Conservation (phyloP, 92 coral and sea anemone genomes). For the Porites cylindrica region DNA sequence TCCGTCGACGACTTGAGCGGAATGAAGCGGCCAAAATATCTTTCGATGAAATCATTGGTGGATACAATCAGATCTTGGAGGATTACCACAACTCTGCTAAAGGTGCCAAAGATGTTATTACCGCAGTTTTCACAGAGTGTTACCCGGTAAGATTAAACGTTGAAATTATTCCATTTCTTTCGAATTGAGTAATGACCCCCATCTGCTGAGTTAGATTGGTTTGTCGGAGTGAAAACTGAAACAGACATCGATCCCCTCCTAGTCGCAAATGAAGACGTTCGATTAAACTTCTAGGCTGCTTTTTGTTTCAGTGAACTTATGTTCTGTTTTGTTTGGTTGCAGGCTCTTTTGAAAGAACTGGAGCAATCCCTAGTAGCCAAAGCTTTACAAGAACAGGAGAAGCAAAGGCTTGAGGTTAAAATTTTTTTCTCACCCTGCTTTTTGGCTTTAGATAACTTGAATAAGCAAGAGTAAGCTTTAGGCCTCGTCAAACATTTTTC, state of each 20-base stretch:
- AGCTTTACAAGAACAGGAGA: conserved; percentile 53
- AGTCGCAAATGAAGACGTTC: too few relatives aligned
- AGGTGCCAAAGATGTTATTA: conserved; percentile 61
- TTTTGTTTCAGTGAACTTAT: background rate
- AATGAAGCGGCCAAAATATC: conserved; percentile 44
- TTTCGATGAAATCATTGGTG: conserved; percentile 38
- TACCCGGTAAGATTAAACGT: conserved; percentile 31
- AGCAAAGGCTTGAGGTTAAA: conserved; percentile 7
- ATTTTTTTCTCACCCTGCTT: too few relatives aligned
- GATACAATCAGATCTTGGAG: conserved; percentile 27
- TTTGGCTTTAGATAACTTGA: background rate
- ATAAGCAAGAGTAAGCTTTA: background rate
- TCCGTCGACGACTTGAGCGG: conserved; percentile 37
- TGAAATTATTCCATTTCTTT: background rate
- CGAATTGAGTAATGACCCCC: background rate
- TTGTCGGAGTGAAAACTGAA: too few relatives aligned
- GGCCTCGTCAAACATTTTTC: background rate
- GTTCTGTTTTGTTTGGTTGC: background rate
- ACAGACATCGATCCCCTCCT: too few relatives aligned
- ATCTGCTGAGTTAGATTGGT: background rate
- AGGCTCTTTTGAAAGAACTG: conserved; percentile 56
- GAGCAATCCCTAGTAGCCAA: conserved; percentile 43
- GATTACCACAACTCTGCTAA: conserved; percentile 25
- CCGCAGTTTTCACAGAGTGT: conserved; percentile 44
- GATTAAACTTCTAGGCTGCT: background rate